phyloP scores from a whole-genome alignment of 2,797 vertebrate genomes.

The Acipenser oxyrinchus region DNA sequence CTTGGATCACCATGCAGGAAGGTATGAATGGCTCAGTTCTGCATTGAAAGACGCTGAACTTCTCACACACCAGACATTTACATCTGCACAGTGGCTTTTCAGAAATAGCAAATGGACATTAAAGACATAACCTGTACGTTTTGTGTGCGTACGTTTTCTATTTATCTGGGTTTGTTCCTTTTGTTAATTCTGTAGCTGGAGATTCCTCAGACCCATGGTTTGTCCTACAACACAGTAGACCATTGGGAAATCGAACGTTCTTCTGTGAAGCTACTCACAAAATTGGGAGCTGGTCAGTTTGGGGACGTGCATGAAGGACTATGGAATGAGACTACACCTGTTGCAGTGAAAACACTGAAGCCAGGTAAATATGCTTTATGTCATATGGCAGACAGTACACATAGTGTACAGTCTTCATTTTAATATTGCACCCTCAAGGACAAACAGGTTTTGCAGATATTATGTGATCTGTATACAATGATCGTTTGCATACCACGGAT shows the following conservation, averaged over 20 bases:
- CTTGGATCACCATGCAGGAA: constrained; percentile 76
- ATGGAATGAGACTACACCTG: constrained; percentile 81
- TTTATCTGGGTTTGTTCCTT: background rate
- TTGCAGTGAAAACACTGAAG: constrained; percentile 91
- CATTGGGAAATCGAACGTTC: constrained; percentile 85
- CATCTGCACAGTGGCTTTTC: too few species aligned
- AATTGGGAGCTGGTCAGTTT: constrained; percentile 85
- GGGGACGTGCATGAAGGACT: constrained; percentile 86
- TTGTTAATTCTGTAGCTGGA: constrained; percentile 38
- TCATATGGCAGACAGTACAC: too few species aligned
- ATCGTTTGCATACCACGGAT: too few species aligned
- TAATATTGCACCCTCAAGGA: too few species aligned
- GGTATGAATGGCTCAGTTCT: too few species aligned
- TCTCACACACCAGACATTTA: too few species aligned
- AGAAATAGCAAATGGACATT: background rate
- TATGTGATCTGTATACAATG: too few species aligned
- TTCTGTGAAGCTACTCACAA: constrained; percentile 68
- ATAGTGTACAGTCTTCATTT: too few species aligned
- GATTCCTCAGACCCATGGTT: constrained; percentile 62
- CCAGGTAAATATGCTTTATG: constrained; percentile 56
- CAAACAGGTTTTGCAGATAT: too few species aligned
- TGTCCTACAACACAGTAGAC: constrained; percentile 88
- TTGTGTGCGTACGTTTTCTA: background rate
- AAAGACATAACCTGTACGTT: too few species aligned
- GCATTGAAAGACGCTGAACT: too few species aligned